Evolutionary conservation across 2,797 vertebrate genomes (phyloP).

Genomic region (Anabacerthia variegaticeps): DNA sequence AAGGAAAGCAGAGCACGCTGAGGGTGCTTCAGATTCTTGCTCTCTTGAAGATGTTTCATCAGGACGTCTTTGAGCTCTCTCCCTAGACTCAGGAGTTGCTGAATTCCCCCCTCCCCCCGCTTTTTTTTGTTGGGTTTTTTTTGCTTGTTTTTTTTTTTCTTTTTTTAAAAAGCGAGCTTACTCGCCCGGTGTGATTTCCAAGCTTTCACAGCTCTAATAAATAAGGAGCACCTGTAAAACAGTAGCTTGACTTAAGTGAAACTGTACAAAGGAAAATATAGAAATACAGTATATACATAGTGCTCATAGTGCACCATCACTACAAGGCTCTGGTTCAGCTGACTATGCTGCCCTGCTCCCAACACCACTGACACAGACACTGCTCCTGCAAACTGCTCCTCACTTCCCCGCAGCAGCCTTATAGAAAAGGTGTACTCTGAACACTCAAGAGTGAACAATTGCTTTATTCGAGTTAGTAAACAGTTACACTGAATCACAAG

Average conservation of each 20-base stretch:
- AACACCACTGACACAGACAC: not conserved
- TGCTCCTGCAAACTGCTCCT: slow-evolving; percentile 6
- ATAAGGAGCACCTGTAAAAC: slow-evolving; percentile 85
- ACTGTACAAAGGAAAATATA: slow-evolving; percentile 85
- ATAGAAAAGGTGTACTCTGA: slow-evolving; percentile 74
- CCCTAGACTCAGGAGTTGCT: slow-evolving; percentile 65
- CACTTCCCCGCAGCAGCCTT: slow-evolving; percentile 60
- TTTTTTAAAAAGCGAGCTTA: slow-evolving; percentile 80
- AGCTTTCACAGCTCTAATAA: slow-evolving; percentile 85
- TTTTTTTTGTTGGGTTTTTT: not conserved
- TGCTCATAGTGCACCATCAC: slow-evolving; percentile 71
- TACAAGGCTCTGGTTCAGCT: slow-evolving; percentile 69
- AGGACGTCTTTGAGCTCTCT: slow-evolving; percentile 73
- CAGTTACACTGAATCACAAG: slow-evolving; percentile 88
- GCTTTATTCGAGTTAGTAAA: slow-evolving; percentile 87
- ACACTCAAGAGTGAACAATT: slow-evolving; percentile 81
- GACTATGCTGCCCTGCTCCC: slow-evolving; percentile 27
- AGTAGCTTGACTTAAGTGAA: slow-evolving; percentile 85
- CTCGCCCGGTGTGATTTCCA: slow-evolving; percentile 77
- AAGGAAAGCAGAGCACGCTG: slow-evolving; percentile 53
- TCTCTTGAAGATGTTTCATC: slow-evolving; percentile 47
- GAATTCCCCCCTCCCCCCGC: not conserved
- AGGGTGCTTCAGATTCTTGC: slow-evolving; percentile 55
- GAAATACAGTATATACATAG: slow-evolving; percentile 86
- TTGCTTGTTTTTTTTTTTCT: not conserved